These are phyloP conservation scores for Amblyjoppa proteus DNA, from an alignment of 2,888 invertebrate genomes.

Conservation along the genomic window DNA sequence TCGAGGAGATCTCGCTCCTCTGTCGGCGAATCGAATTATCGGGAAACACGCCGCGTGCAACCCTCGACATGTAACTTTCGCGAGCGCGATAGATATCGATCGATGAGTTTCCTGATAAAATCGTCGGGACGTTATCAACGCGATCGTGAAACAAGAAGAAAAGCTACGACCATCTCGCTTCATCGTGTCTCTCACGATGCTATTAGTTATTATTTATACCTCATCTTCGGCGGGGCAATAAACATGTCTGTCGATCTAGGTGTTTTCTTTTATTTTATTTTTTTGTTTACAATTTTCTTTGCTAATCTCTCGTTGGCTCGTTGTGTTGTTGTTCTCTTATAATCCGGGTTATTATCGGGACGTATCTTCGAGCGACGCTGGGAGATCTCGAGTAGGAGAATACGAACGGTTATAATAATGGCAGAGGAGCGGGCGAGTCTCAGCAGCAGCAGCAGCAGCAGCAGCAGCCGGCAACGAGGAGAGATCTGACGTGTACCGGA, in stretches of 20 bases:
- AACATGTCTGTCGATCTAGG: neutral
- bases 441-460: conserved; percentile 50
- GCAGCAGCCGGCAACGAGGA: conserved; percentile 58
- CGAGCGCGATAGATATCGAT: conserved; percentile 7
- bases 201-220: conserved; percentile 10
- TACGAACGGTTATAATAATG: conserved; percentile 2
- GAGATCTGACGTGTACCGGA: conserved; percentile 77
- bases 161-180: neutral
- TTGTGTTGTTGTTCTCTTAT: neutral
- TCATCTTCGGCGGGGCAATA: conserved; percentile 3
- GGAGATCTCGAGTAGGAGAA: conserved; percentile 8
- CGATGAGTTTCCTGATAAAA: conserved; percentile 17
- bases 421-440: conserved; percentile 52
- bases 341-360: conserved; percentile 8
- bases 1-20: conserved; percentile 37
- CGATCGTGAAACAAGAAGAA: neutral
- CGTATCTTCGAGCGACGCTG: neutral
- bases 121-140: neutral
- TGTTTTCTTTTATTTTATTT: neutral
- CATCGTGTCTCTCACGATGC: neutral
- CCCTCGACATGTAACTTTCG: neutral
- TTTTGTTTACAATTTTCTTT: neutral
- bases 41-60: neutral
- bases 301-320: neutral
- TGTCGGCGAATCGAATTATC: conserved; percentile 4